These are phyloP conservation scores for Apodemia duryi DNA, from an alignment of 2,888 invertebrate species.

Conservation along the genomic window DNA sequence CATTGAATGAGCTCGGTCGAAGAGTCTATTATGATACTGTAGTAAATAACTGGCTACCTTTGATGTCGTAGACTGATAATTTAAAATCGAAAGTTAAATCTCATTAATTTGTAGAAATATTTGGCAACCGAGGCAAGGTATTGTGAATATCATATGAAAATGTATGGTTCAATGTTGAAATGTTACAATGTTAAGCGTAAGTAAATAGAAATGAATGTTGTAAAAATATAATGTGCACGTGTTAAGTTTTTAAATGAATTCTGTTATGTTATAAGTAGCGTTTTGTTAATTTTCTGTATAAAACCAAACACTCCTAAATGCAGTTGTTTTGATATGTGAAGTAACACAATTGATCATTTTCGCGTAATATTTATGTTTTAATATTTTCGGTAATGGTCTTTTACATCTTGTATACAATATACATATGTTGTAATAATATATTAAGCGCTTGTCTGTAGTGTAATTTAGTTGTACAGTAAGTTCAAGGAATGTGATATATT, in stretches of 20 bases:
- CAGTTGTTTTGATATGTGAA: slow-evolving; percentile 3
- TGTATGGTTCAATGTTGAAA: neutral
- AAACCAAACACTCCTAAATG: neutral
- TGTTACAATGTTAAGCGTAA: neutral
- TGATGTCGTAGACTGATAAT: too few species aligned
- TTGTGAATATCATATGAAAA: neutral
- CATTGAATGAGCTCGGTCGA: too few species aligned
- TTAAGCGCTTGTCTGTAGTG: slow-evolving; percentile 72
- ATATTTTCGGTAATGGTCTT: slow-evolving; percentile 18
- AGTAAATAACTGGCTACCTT: too few species aligned
- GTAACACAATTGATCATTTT: neutral
- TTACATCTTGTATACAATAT: slow-evolving; percentile 30
- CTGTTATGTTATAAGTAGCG: slow-evolving; percentile 9
- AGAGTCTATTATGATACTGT: too few species aligned
- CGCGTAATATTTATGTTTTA: slow-evolving; percentile 6
- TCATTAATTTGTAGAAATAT: neutral
- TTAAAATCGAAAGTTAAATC: too few species aligned
- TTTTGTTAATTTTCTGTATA: slow-evolving; percentile 8
- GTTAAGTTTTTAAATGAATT: slow-evolving; percentile 15
- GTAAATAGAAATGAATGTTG: slow-evolving; percentile 7
- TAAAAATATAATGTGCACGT: neutral
- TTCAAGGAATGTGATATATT: slow-evolving; percentile 78
- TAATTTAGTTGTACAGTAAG: slow-evolving; percentile 70
- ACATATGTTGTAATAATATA: slow-evolving; percentile 55
- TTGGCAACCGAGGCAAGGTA: neutral